Evolutionary conservation across 2,888 invertebrate species (phyloP).

Genomic region (Oxystoma pomonae): DNA sequence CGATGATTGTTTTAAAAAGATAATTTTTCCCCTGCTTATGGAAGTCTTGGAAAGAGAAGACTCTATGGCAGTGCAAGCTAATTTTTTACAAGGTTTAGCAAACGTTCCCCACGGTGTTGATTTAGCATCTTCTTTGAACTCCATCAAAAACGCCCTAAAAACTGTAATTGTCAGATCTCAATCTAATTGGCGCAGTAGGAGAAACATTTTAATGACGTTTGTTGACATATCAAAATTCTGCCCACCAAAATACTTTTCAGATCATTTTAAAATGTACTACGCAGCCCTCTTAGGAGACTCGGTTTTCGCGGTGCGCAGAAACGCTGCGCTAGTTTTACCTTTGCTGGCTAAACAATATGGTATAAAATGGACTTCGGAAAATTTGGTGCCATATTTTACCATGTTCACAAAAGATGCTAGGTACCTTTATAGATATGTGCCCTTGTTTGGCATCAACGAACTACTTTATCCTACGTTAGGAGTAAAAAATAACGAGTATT

Average conservation of each 20-base stretch:
- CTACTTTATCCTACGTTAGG: conserved; percentile 37
- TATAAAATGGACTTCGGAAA: conserved; percentile 37
- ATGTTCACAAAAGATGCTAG: conserved; percentile 36
- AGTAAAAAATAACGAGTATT: conserved; percentile 21
- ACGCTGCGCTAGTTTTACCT: conserved; percentile 41
- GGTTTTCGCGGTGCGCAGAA: conserved; percentile 41
- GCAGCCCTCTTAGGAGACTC: conserved; percentile 39
- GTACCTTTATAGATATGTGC: conserved; percentile 39
- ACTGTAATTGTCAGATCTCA: conserved; percentile 37
- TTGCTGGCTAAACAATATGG: conserved; percentile 41
- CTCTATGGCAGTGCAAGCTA: conserved; percentile 37
- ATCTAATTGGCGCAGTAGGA: conserved; percentile 42
- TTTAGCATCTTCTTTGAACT: conserved; percentile 31
- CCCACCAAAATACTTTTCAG: conserved; percentile 38
- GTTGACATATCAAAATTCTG: conserved; percentile 38
- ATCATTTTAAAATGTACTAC: conserved; percentile 39
- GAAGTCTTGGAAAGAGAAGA: conserved; percentile 38
- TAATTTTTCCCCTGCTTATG: conserved; percentile 38
- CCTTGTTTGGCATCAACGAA: conserved; percentile 42
- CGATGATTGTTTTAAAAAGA: conserved; percentile 35
- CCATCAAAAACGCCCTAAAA: conserved; percentile 36
- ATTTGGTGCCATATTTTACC: conserved; percentile 37
- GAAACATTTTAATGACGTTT: conserved; percentile 40
- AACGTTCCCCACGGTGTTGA: conserved; percentile 38
- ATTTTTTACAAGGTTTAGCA: conserved; percentile 39